Base-by-base conservation (phyloP, 2,797 vertebrate genomes). In the Gallirallus australis region DNA sequence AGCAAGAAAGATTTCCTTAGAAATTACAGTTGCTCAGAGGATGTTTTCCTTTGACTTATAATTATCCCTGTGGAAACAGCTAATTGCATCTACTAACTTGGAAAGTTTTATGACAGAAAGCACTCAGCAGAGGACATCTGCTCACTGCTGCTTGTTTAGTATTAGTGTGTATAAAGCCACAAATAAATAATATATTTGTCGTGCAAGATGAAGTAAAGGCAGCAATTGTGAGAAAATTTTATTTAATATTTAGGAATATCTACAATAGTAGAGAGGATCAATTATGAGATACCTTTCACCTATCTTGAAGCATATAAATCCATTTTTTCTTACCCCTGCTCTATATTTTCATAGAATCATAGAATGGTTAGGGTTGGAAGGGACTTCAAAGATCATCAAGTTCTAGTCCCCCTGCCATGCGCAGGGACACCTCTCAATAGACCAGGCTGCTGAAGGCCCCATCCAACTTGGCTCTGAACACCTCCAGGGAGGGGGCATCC, bases 1-100 rank as follows among this genome's bases (percentile, higher is more conserved):
- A 79, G 25, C 4, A 35, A 57, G 53, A 64, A 45, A 71, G 35
- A 25, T 63, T 94, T 95, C 89, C 60, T 94, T 81, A 89, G 87
- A 94, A 89, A 88, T 94, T 75, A 45, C 25, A 79, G 47, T 86
- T 95, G 24, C 54, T 93, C 59, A 93, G 76, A 75, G 24, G 52
- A 73, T 85, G 48, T 86, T 95, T 93, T 90, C 25, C 14, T 93
- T 88, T 79, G 42, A 60, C 64, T 45, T 71, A 9, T 78, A 78
- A 91, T 80, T 68, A 70, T 30, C 37, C 69, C 86, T 39, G 33
- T 92, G 87, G 79, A 92, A 91, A 76, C 25, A 79, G 30, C 23
- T 66, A 75, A 35, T 68, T 80, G 9, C 73, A 61, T 85, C 66
- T 86, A 37, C 73, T 77, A 61, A 52, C 52, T 81, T 79, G 47